Evolutionary conservation across 2,797 vertebrate genomes (phyloP), one percentile per base, ranked within the genome.

Genomic region (Thunnus albacares): DNA sequence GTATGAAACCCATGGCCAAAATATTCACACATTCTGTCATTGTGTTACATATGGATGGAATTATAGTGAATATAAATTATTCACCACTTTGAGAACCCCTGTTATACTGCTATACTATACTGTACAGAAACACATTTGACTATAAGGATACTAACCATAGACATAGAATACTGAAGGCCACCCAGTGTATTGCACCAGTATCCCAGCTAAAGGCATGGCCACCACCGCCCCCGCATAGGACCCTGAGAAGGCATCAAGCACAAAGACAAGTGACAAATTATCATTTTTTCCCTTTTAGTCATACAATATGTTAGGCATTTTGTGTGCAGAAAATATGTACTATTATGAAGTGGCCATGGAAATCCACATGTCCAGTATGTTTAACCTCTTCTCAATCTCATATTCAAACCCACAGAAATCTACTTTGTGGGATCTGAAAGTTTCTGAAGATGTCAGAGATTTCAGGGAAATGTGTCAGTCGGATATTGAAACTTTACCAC

Each of bases 101-200:
- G 38, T 10, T 38, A 43, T 14, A 43, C 41, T 43, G 41, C 38
- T 38, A 43, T 14, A 43, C 38, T 38, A 43, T 14, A 43, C 41
- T 43, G 41, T 43, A 43, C 56, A 70, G 6, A n/a, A 43, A 66
- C 9, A 22, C 20, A 55, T 65, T 20, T 67, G 0, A 70, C 35
- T 15, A 47, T 66, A 35, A 70, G 17, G 12, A 47, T 74, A 91
- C 97, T 96, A 92, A 99, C 98, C 98, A 62, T 99, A 99, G 87
- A 97, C 96, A 71, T 99, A 99, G 89, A 99, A 99, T 83, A 99
- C 96, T 7, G 98, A 99, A 81, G 97, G 93, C 98, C 98, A 99
- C 91, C 98, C 98, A 64, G 96, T 96, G 85, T 99, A 99, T 88
- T 99, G 98, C 30, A 99, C 98, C 87, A 99, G 88, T 74, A 98